phyloP scores from a whole-genome alignment of 1,140 invertebrate genomes.

The Drosophila rufa region DNA sequence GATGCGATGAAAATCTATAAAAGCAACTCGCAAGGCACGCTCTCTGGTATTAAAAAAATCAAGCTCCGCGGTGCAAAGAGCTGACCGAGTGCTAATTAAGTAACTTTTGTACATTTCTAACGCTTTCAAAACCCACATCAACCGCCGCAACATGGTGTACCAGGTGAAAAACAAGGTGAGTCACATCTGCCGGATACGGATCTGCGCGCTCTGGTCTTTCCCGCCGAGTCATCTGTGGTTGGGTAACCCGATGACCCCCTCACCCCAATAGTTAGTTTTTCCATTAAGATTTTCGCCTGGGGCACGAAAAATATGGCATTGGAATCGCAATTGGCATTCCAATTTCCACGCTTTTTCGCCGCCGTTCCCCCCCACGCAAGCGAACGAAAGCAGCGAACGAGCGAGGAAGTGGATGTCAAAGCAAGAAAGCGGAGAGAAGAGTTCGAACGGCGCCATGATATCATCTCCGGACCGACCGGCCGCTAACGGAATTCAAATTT shows the following conservation, averaged over 20 bases:
- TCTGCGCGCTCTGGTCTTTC: background rate
- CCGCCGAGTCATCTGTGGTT: constrained; percentile 4
- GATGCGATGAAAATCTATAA: constrained; percentile 11
- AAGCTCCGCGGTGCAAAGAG: constrained; percentile 30
- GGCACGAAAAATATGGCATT: constrained; percentile 19
- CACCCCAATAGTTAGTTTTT: constrained; percentile 3
- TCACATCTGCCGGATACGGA: constrained; percentile 33
- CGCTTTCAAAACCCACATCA: constrained; percentile 27
- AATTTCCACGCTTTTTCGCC: constrained; percentile 8
- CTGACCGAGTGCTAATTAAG: constrained; percentile 57
- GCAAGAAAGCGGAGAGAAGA: constrained; percentile 1
- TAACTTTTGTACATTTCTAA: constrained; percentile 57
- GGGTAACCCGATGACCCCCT: constrained; percentile 12
- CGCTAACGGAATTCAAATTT: background rate
- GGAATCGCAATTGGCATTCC: constrained; percentile 1
- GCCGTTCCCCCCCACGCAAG: background rate
- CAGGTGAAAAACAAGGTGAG: constrained; percentile 75
- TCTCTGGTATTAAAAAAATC: constrained; percentile 8
- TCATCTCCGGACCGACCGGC: too few relatives aligned
- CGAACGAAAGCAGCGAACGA: background rate
- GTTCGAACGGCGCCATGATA: constrained; percentile 25
- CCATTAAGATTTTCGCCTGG: background rate
- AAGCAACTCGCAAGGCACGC: constrained; percentile 6
- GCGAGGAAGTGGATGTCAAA: background rate
- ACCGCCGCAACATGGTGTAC: constrained; percentile 73